phyloP scores from a whole-genome alignment of 2,797 vertebrate species.

The Brachyalestes nurse region DNA sequence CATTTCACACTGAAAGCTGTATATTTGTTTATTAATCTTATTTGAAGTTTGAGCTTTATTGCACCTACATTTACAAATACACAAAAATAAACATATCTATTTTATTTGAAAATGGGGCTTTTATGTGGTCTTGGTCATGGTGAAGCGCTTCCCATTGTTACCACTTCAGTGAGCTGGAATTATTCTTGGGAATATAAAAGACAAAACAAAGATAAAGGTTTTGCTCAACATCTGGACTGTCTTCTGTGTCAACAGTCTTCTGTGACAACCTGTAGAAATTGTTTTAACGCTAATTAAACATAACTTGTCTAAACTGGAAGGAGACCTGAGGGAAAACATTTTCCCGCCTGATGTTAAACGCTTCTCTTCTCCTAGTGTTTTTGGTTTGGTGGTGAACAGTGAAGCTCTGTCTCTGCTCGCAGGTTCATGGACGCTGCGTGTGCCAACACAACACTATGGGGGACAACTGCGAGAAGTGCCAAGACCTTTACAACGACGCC shows the following conservation, averaged over 20 bases:
- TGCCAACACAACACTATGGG: conserved; percentile 89
- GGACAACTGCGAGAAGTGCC: conserved; percentile 85
- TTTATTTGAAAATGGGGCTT: neutral
- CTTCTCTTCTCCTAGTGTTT: too few relatives aligned
- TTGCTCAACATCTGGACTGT: neutral
- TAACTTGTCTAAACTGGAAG: neutral
- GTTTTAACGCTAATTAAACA: neutral
- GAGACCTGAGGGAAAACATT: neutral
- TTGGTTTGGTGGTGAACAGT: neutral
- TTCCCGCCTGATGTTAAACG: neutral
- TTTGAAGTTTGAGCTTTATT: neutral
- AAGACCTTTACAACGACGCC: conserved; percentile 86
- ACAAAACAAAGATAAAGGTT: neutral
- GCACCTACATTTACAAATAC: neutral
- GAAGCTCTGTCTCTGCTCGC: conserved; percentile 34
- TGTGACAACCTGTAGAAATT: neutral
- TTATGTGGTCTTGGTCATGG: neutral
- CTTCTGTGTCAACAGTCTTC: too few relatives aligned
- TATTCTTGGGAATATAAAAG: neutral
- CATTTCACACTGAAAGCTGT: neutral
- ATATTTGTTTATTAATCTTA: neutral
- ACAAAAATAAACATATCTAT: neutral
- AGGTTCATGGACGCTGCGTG: conserved; percentile 87
- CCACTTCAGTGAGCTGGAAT: neutral
- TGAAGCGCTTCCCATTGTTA: neutral